Evolutionary conservation across 2,888 invertebrate genomes (phyloP).

Genomic region (Onthophagus sagittarius): DNA sequence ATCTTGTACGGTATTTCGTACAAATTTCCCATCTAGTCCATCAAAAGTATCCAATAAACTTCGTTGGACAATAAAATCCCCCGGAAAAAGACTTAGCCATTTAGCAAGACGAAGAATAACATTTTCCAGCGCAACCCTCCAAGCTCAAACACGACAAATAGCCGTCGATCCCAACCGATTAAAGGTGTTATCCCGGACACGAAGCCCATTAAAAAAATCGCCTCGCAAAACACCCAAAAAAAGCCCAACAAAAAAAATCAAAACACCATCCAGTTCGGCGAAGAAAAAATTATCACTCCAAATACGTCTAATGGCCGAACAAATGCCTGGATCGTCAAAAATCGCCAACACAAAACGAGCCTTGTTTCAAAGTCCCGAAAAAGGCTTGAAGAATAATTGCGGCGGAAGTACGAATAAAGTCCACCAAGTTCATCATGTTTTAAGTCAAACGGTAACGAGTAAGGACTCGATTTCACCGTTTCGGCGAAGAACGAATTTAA

Average conservation of each 20-base stretch:
- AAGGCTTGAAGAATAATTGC: slow-evolving; percentile 16
- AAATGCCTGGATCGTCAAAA: slow-evolving; percentile 28
- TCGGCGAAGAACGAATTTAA: slow-evolving; percentile 51
- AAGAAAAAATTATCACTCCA: slow-evolving; percentile 48
- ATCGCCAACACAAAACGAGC: slow-evolving; percentile 58
- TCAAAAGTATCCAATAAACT: slow-evolving; percentile 52
- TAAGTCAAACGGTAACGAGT: slow-evolving; percentile 24
- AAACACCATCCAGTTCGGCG: slow-evolving; percentile 60
- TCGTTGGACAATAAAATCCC: slow-evolving; percentile 58
- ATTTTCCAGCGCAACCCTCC: slow-evolving; percentile 68
- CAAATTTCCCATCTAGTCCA: slow-evolving; percentile 60
- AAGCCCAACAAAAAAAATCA: slow-evolving; percentile 52
- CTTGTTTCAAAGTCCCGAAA: slow-evolving; percentile 67
- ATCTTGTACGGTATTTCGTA: slow-evolving; percentile 58
- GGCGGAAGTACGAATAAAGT: background rate
- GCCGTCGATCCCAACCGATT: slow-evolving; percentile 55
- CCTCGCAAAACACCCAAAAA: slow-evolving; percentile 53
- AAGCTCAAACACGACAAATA: slow-evolving; percentile 54
- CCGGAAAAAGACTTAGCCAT: slow-evolving; percentile 73
- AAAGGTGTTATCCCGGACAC: slow-evolving; percentile 41
- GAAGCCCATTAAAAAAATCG: slow-evolving; percentile 48
- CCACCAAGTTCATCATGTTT: background rate
- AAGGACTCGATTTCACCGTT: slow-evolving; percentile 35
- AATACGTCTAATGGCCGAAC: slow-evolving; percentile 31
- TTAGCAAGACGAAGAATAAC: slow-evolving; percentile 70